Evolutionary conservation across 2,888 invertebrate genomes (phyloP).

Genomic region (Steromphala cineraria): DNA sequence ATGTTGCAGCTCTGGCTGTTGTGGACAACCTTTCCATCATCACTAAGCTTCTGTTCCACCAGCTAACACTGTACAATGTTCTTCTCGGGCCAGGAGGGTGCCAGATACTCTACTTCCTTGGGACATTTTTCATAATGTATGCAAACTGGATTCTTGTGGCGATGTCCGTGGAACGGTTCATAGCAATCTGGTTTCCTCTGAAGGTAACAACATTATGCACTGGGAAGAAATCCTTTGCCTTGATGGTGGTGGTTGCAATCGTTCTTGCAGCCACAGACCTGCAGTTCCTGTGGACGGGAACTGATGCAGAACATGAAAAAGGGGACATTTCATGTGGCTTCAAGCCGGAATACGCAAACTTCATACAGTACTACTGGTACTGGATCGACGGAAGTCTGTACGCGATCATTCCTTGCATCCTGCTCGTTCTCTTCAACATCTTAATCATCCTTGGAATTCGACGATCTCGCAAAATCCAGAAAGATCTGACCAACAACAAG

Average conservation of each 20-base stretch:
- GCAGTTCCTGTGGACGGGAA: slow-evolving; percentile 50
- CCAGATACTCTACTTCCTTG: slow-evolving; percentile 52
- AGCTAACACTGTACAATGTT: slow-evolving; percentile 48
- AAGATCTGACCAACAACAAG: slow-evolving; percentile 45
- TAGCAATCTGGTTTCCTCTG: slow-evolving; percentile 68
- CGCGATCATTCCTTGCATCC: slow-evolving; percentile 53
- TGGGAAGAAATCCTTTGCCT: slow-evolving; percentile 38
- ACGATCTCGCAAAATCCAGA: slow-evolving; percentile 36
- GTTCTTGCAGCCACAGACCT: slow-evolving; percentile 44
- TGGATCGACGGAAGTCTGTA: slow-evolving; percentile 62
- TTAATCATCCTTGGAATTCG: slow-evolving; percentile 56
- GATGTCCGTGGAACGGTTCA: slow-evolving; percentile 65
- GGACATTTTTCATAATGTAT: slow-evolving; percentile 55
- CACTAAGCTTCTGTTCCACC: slow-evolving; percentile 49
- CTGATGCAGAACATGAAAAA: slow-evolving; percentile 29
- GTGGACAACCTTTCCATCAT: slow-evolving; percentile 58
- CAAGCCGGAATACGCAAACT: slow-evolving; percentile 35
- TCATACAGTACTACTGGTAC: slow-evolving; percentile 53
- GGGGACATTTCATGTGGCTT: slow-evolving; percentile 36
- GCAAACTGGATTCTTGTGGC: slow-evolving; percentile 68
- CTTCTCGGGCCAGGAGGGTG: slow-evolving; percentile 49
- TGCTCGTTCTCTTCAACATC: slow-evolving; percentile 55
- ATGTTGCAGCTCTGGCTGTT: slow-evolving; percentile 58
- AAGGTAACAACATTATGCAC: slow-evolving; percentile 55
- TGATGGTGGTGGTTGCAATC: slow-evolving; percentile 40